phyloP scores from a whole-genome alignment of 2,113 vertebrate genomes.

The Sphyrna mokarran region DNA sequence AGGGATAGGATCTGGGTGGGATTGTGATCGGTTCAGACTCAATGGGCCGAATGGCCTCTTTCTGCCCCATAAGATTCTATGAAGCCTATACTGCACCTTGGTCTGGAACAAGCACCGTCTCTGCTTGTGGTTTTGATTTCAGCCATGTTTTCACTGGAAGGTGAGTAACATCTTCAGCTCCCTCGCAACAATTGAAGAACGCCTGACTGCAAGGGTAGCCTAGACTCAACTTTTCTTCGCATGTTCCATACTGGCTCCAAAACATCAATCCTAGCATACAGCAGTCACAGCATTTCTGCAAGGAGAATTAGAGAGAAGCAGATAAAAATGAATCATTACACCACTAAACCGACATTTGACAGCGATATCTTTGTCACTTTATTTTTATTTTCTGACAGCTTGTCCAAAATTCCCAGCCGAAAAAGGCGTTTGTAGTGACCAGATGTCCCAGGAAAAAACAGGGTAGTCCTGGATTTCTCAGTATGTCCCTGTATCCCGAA shows the following conservation, averaged over 20 bases:
- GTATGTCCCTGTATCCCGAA: no score
- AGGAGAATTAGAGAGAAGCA: conserved; percentile 1
- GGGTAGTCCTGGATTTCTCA: no score
- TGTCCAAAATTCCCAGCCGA: not conserved
- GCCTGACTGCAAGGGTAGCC: conserved; percentile 77
- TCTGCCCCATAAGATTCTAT: no score
- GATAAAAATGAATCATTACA: not conserved
- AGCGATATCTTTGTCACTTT: not conserved
- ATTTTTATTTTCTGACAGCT: not conserved
- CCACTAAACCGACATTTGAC: not conserved
- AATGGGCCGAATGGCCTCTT: no score
- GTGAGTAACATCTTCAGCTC: conserved; percentile 54
- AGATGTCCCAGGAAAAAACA: no score
- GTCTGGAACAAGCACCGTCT: conserved; percentile 52
- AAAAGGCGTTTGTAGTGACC: not conserved
- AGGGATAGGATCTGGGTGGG: no score
- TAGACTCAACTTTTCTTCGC: conserved; percentile 67
- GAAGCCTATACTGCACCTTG: conserved; percentile 57
- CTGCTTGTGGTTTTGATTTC: conserved; percentile 57
- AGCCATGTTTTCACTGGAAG: conserved; percentile 59
- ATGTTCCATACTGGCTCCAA: conserved; percentile 57
- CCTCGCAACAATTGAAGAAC: conserved; percentile 83
- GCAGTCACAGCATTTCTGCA: conserved; percentile 83
- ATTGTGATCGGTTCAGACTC: no score
- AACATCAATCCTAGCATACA: conserved; percentile 73